Base-by-base conservation (phyloP, 1,140 invertebrate genomes). In the Centruroides sculpturatus region DNA sequence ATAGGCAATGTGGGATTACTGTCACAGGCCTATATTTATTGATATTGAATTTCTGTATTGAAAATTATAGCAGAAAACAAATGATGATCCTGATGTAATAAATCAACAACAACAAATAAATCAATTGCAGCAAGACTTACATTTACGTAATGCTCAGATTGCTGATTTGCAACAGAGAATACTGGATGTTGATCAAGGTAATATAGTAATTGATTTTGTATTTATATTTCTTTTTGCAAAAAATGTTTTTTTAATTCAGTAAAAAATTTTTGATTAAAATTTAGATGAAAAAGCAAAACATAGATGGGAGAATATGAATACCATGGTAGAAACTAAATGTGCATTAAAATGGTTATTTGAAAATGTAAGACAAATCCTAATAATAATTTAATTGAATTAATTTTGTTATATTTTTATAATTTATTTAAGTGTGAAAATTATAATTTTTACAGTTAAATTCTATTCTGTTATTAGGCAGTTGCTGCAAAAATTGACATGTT, bases 141-240 rank as follows among this genome's bases (percentile, higher is more conserved):
- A 84, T 41, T 69, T 86, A 41, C 76, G 87, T 46, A 87, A 83
- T 69, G 80, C 81, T 0, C 87, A 92, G 75, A 91, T 93, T 64
- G 76, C 81, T 13, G 86, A 92, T 68, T 70, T 93, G n/a, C 86
- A 90, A 66, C 85, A 89, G 69, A 87, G 91, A 73, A 81, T 92
- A 48, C 70, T 86, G 11, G 82, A 87, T 66, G 82, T 82, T 54
- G 83, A 90, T 71, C 80, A 85, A 71, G 83, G 74, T 80, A 73
- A 60, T 51, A 6, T 13, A 7, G 5, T n/a, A 10, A 57, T 23
- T 23, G 8, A 58, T 8, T 41, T 54, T 55, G 5, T 10, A 51
- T 9, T 35, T 35, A 51, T 13, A 7, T 23, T 49, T 8, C 5
- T 35, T 51, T 13, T 11, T 55, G 9, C n/a, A 23, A 55, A 12